Base-by-base conservation (phyloP, 2,797 vertebrate species). In the Fistularia tabacaria region DNA sequence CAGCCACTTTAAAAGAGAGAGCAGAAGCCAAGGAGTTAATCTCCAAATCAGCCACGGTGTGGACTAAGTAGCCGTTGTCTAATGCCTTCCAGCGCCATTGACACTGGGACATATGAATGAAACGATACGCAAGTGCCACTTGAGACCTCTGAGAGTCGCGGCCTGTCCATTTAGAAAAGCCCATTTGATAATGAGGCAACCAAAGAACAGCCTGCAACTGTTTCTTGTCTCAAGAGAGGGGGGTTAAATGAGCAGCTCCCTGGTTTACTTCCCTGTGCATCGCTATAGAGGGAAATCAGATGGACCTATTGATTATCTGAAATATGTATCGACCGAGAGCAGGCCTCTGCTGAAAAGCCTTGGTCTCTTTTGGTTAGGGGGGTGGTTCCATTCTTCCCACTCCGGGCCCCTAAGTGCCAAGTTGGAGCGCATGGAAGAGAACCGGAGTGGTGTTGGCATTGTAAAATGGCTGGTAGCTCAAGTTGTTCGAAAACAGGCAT, bases 401-500 rank as follows among this genome's bases (percentile, higher is more conserved):
- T 14, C 47, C 44, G 14, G 61, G 63, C 54, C 64, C 43, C 0
- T 13, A 49, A 67, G 43, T 51, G 51, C 36, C 25, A 25, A 25
- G 25, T 25, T 25, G 14, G 49, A 50, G 50, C 10, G 49, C 66
- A 72, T 56, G 60, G 66, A 77, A 58, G 74, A 65, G 69, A 80
- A 75, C 67, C 61, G 52, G 71, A 85, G 64, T 80, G 70, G 85
- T 88, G 81, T 86, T 90, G 85, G 81, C 87, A 80, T 75, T 85
- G 84, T 79, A 83, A 86, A 89, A 88, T 84, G 76, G 76, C 83
- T 77, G 43, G 74, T 80, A 84, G 87, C 81, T 74, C 73, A 77
- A 85, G 65, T 81, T 82, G 83, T 83, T 85, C 52, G 80, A 86
- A 90, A 91, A 90, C 83, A 89, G 81, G 85, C 87, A 85, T 88